phyloP scores from a whole-genome alignment of 2,888 invertebrate genomes.

The Linyphia triangularis region DNA sequence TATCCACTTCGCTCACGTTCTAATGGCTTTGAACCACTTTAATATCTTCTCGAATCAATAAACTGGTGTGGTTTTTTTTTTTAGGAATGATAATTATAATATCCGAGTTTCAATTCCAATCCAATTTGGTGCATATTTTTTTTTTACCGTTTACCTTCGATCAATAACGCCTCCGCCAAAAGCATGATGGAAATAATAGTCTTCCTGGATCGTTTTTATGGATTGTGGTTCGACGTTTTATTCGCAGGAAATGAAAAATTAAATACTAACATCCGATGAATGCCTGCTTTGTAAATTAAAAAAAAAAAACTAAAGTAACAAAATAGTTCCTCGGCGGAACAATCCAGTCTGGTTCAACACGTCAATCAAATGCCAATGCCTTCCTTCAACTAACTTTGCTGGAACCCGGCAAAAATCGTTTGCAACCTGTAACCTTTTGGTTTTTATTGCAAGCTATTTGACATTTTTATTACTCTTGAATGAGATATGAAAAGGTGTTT shows the following conservation, averaged over 20 bases:
- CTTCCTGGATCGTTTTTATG: background rate
- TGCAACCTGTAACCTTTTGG: background rate
- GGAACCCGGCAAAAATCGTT: background rate
- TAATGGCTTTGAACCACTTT: conserved; percentile 3
- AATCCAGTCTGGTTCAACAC: background rate
- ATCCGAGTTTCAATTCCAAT: background rate
- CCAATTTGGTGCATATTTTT: background rate
- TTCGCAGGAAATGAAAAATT: background rate
- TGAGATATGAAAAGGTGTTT: background rate
- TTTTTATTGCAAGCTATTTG: background rate
- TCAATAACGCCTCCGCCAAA: background rate
- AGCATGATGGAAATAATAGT: too few species aligned
- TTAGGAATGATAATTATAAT: background rate
- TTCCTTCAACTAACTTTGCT: too few species aligned
- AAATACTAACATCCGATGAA: background rate
- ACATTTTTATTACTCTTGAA: background rate
- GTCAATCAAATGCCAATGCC: background rate
- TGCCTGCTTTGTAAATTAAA: background rate
- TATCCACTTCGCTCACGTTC: background rate
- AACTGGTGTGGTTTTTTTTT: background rate
- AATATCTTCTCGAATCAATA: background rate
- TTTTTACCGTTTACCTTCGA: background rate
- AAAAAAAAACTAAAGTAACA: too few species aligned
- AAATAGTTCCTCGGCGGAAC: background rate
- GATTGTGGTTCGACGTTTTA: background rate